Conservation (phyloP, 2,797 vertebrate genomes). For the Avahi laniger region DNA sequence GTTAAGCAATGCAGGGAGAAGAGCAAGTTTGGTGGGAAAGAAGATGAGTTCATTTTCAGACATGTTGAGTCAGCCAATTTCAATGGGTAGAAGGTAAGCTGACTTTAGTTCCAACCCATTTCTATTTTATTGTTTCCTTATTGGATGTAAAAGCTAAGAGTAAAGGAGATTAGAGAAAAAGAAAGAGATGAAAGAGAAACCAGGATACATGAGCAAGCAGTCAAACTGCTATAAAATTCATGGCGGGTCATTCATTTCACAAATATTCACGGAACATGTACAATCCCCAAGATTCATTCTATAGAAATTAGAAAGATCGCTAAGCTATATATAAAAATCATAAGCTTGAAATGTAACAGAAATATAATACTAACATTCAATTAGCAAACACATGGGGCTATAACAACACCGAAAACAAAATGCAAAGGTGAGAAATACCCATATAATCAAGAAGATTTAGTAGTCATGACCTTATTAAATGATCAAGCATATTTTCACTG, state of each 20-base stretch:
- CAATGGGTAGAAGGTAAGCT: neutral
- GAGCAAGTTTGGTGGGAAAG: constrained; percentile 16
- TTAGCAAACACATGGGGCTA: neutral
- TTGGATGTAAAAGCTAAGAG: constrained; percentile 9
- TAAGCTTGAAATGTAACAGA: neutral
- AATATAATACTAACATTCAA: neutral
- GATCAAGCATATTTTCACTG: neutral
- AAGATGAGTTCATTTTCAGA: neutral
- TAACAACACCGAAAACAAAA: constrained; percentile 14
- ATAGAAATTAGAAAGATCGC: neutral
- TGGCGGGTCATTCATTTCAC: neutral
- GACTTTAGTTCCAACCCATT: constrained; percentile 22
- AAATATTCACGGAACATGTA: neutral
- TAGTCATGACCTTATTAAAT: neutral
- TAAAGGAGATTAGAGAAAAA: neutral
- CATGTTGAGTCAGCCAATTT: constrained; percentile 25
- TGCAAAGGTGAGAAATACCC: neutral
- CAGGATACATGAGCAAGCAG: neutral
- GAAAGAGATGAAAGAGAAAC: neutral
- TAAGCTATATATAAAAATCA: neutral
- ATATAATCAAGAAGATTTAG: neutral
- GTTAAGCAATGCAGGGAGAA: constrained; percentile 30
- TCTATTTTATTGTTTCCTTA: constrained; percentile 10
- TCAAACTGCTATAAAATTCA: neutral
- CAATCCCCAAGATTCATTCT: neutral